These are phyloP conservation scores for Drosophila bunnanda DNA, from an alignment of 2,888 invertebrate genomes.

Conservation along the genomic window DNA sequence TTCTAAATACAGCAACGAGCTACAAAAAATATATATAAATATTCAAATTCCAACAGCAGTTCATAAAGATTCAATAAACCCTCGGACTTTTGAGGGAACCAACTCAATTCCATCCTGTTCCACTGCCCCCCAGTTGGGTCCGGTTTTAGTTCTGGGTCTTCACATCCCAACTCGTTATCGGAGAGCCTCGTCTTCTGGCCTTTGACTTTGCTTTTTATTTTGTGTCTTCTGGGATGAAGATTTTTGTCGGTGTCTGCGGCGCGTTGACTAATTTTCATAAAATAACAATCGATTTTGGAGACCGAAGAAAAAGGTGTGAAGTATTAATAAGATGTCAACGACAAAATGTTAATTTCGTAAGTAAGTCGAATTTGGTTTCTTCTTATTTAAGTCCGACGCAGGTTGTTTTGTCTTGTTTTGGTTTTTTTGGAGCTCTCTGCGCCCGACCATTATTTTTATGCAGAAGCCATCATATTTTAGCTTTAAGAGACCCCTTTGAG, in stretches of 20 bases:
- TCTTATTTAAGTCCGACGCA: conserved; percentile 24
- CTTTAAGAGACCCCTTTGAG: conserved; percentile 14
- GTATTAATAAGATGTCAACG: conserved; percentile 81
- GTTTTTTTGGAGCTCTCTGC: conserved; percentile 43
- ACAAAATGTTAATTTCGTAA: conserved; percentile 74
- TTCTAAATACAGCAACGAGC: conserved; percentile 30
- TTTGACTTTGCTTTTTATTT: conserved; percentile 34
- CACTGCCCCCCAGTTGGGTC: conserved; percentile 13
- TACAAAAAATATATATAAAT: conserved; percentile 28
- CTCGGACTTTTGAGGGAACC: conserved; percentile 12
- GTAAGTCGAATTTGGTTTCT: conserved; percentile 42
- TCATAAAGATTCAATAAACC: conserved; percentile 70
- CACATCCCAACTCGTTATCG: conserved; percentile 26
- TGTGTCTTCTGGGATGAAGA: conserved; percentile 38
- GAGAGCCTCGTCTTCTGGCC: conserved; percentile 28
- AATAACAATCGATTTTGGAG: conserved; percentile 75
- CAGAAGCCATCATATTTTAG: conserved; percentile 44
- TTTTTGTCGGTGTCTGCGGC: conserved; percentile 33
- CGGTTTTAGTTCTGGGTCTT: conserved; percentile 31
- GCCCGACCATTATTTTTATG: conserved; percentile 31
- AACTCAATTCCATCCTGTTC: conserved; percentile 28
- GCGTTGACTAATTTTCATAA: conserved; percentile 77
- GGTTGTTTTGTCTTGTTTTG: conserved; percentile 45
- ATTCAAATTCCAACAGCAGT: conserved; percentile 38
- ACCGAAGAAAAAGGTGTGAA: conserved; percentile 76